Evolutionary conservation across 2,797 vertebrate species (phyloP).

Genomic region (Lagodon rhomboides): DNA sequence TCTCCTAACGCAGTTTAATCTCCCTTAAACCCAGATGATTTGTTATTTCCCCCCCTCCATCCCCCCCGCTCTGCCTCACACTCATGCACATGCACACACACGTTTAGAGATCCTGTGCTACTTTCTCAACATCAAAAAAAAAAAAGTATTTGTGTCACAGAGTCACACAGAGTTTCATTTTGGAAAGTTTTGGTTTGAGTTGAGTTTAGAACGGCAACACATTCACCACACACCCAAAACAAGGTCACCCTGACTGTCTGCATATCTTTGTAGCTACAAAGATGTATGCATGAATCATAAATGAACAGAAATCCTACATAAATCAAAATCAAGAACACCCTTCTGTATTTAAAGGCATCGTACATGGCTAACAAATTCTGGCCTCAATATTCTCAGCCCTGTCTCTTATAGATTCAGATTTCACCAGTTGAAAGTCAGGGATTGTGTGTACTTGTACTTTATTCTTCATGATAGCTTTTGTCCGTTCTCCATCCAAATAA

Average conservation of each 20-base stretch:
- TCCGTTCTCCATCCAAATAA: background rate
- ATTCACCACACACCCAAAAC: background rate
- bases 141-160: background rate
- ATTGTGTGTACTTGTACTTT: background rate
- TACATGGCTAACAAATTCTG: background rate
- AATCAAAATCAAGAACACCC: background rate
- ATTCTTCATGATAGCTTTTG: background rate
- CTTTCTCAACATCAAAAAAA: background rate
- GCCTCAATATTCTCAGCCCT: background rate
- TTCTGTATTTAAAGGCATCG: too few species aligned
- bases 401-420: background rate
- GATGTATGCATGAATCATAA: background rate
- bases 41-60: conserved; percentile 37
- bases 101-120: conserved; percentile 1
- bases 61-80: background rate
- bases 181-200: conserved; percentile 1
- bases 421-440: background rate
- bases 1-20: conserved; percentile 76
- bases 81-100: conserved; percentile 16
- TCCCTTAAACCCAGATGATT: conserved; percentile 67
- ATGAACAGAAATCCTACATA: too few species aligned
- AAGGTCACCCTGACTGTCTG: background rate
- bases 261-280: background rate
- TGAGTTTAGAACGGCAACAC: background rate
- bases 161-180: conserved; percentile 6